Base-by-base conservation (phyloP, 2,888 invertebrate genomes). In the Epinotia demarniana region DNA sequence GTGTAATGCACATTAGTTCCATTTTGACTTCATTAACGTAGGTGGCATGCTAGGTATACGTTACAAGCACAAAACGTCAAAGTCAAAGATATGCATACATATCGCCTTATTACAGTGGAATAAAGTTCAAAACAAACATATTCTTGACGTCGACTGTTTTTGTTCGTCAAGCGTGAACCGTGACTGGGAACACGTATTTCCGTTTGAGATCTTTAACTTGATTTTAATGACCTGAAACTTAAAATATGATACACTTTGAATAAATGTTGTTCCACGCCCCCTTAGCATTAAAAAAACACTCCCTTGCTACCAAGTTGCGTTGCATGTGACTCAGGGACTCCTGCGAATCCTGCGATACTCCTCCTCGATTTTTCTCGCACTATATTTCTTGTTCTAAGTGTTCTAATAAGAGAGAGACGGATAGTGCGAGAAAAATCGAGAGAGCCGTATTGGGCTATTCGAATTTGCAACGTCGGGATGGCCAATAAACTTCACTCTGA, bases 21-120 rank as follows among this genome's bases (percentile, higher is more conserved):
- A 71, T 73, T 74, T 71, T 66, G 58, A 69, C 77, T 77, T 69
- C 70, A 63, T 73, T 73, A 77, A 67, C 67, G 61, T 71, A 61
- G 70, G 73, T 55, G 58, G 73, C 49, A 60, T 27, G 6, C 23
- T 16, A 60, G 0, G 19, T 60, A 60, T 53, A 66, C 53, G 12
- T 5, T 39, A 43, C 18, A 39, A 43, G 12, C 18, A 62, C 12
- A 43, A 16, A 1, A 53, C n/a, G 53, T n/a, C 53, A 53, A 53
- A 53, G 53, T n/a, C 53, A 53, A 53, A 53, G 2, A 5, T 53
- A 53, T n/a, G n/a, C n/a, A 49, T 49, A n/a, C 53, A 53, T 13
- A n/a, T 53, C n/a, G 16, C 53, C 53, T 53, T 53, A 53, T 53
- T 53, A 53, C 53, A n/a, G 8, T 6, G 53, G 53, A n/a, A 16